Base-by-base conservation (phyloP, 2,888 invertebrate genomes). In the Acronicta psi region DNA sequence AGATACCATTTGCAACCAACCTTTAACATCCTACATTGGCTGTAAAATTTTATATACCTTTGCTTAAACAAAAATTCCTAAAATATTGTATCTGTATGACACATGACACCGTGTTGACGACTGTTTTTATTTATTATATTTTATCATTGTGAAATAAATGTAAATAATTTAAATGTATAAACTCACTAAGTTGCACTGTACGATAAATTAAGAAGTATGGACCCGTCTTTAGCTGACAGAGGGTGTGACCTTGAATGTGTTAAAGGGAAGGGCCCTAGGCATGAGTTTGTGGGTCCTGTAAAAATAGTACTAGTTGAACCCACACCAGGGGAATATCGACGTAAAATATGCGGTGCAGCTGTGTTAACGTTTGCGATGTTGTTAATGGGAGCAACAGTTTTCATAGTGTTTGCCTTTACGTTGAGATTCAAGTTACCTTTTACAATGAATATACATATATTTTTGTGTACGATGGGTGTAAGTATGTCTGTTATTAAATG, bases 251-350 rank as follows among this genome's bases (percentile, higher is more conserved):
- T 86, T 18, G 84, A 88, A 73, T 89, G 89, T 47, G 54, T 77
- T 0, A 59, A 72, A 37, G 0, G 61, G 1, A 2, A 14, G 0
- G 62, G 65, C 0, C 0, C 10, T 9, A 1, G 7, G 13, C 68
- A 54, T 18, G 88, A 89, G 59, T 90, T 87, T 41, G 76, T 86
- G 4, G 90, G 91, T 5, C 89, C 88, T 0, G 89, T 91, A 14
- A 90, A 85, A 70, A 87, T 91, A 46, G 64, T 89, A 38, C 64
- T 90, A n/a, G 79, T 91, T 2, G 86, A 90, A 14, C 78, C 83
- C 2, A 72, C 83, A 0, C 56, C 62, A 36, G 56, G 47, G 3
- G 67, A 80, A 4, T 83, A 87, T 60, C 25, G 42, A 3, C 63
- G 62, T 10, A 82, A 77, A 42, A 58, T 58, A 37, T 77, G 79